phyloP scores from a whole-genome alignment of 2,888 invertebrate genomes.

The Linnaemya vulpina region DNA sequence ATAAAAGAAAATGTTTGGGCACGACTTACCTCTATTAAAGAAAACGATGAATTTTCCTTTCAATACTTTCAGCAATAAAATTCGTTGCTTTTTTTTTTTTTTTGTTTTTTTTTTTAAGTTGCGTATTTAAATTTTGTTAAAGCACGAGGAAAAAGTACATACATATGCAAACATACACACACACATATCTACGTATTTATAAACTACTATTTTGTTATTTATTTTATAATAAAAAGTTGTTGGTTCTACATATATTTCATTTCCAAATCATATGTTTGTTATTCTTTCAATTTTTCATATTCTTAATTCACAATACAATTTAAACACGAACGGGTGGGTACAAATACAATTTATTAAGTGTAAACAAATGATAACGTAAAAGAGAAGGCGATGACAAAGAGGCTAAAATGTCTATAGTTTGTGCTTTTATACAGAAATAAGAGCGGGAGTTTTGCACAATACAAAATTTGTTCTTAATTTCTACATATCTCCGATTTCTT shows the following conservation, averaged over 20 bases:
- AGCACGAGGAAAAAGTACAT: conserved; percentile 12
- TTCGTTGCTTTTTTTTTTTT: conserved; percentile 49
- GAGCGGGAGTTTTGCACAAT: conserved; percentile 43
- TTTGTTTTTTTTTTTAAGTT: too few species aligned
- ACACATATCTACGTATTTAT: not conserved
- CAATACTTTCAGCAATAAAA: not conserved
- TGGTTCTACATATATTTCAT: not conserved
- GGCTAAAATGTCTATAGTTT: not conserved
- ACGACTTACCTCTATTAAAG: conserved; percentile 44
- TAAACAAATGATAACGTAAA: conserved; percentile 54
- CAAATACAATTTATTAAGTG: conserved; percentile 44
- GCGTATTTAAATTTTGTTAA: not conserved
- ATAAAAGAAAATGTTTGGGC: not conserved
- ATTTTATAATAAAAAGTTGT: conserved; percentile 30
- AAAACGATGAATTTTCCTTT: conserved; percentile 19
- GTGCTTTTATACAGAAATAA: conserved; percentile 13
- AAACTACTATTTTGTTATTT: conserved; percentile 28
- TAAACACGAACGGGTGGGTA: conserved; percentile 36
- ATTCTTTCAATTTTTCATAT: conserved; percentile 38
- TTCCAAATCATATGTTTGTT: not conserved
- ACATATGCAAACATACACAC: not conserved
- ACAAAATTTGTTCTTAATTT: not conserved
- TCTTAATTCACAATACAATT: conserved; percentile 51
- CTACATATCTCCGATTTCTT: not conserved
- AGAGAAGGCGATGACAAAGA: conserved; percentile 20